These are phyloP conservation scores for Nestor notabilis DNA, from an alignment of 2,113 vertebrate genomes.

Conservation along the genomic window DNA sequence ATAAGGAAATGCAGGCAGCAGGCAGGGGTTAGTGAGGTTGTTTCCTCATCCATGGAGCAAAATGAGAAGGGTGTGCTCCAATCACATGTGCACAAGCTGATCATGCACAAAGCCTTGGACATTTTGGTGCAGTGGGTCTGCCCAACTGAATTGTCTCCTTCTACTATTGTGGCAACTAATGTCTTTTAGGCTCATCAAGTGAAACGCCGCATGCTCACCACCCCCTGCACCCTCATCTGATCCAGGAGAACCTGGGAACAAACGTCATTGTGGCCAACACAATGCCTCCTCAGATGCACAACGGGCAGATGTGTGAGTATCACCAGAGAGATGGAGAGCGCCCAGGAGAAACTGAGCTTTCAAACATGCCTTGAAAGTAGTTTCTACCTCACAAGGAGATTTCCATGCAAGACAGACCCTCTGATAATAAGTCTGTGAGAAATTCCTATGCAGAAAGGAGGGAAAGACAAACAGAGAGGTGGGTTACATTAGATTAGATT, in stretches of 20 bases:
- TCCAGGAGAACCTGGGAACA: slow-evolving; percentile 95
- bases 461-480: slow-evolving; percentile 20
- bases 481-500: slow-evolving; percentile 29
- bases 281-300: slow-evolving; percentile 91
- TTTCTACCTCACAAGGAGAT: not conserved
- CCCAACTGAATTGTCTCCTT: not conserved
- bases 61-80: not conserved
- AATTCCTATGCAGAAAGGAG: slow-evolving; percentile 41
- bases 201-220: slow-evolving; percentile 92
- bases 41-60: not conserved
- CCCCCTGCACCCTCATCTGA: slow-evolving; percentile 93
- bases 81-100: not conserved
- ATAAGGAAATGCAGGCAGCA: not conserved
- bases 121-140: not conserved
- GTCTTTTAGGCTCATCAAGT: slow-evolving; percentile 86
- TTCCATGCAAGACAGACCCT: not conserved
- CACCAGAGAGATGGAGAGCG: not conserved
- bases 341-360: not conserved
- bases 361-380: not conserved
- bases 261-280: slow-evolving; percentile 93
- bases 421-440: not conserved
- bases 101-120: not conserved
- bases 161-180: not conserved
- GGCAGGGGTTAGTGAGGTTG: not conserved
- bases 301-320: slow-evolving; percentile 97